These are phyloP conservation scores for Heterodera schachtii DNA, from an alignment of 1,140 invertebrate genomes.

Conservation along the genomic window DNA sequence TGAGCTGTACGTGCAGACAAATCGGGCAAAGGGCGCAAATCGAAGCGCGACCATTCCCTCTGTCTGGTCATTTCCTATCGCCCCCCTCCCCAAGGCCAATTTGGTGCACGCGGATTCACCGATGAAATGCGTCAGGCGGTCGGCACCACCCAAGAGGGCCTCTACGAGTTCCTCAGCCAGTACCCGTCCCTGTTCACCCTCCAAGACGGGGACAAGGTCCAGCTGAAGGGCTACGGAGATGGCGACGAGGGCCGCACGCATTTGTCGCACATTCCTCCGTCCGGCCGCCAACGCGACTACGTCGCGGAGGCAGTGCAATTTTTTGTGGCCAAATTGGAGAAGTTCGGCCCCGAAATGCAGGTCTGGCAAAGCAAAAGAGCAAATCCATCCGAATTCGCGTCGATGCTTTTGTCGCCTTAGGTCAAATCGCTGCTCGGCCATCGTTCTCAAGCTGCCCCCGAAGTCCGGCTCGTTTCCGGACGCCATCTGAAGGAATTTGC, in stretches of 20 bases:
- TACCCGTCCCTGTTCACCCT: constrained; percentile 88
- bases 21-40: constrained; percentile 69
- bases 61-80: too few relatives aligned
- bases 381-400: not conserved
- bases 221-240: constrained; percentile 75
- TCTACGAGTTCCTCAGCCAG: constrained; percentile 82
- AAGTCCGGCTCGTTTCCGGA: constrained; percentile 88
- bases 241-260: constrained; percentile 62
- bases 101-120: constrained; percentile 56
- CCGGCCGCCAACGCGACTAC: constrained; percentile 70
- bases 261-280: constrained; percentile 67
- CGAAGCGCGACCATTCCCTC: too few relatives aligned
- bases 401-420: constrained; percentile 9
- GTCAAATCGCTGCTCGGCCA: constrained; percentile 87
- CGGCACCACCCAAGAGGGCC: constrained; percentile 68
- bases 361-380: constrained; percentile 30
- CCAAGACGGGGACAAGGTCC: constrained; percentile 81
- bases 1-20: constrained; percentile 83
- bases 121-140: constrained; percentile 65
- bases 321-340: constrained; percentile 85
- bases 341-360: constrained; percentile 84
- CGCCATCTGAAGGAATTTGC: constrained; percentile 90
- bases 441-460: constrained; percentile 87
- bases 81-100: constrained; percentile 33
- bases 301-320: constrained; percentile 83